phyloP scores from a whole-genome alignment of 2,113 vertebrate species.

The Scomber scombrus region DNA sequence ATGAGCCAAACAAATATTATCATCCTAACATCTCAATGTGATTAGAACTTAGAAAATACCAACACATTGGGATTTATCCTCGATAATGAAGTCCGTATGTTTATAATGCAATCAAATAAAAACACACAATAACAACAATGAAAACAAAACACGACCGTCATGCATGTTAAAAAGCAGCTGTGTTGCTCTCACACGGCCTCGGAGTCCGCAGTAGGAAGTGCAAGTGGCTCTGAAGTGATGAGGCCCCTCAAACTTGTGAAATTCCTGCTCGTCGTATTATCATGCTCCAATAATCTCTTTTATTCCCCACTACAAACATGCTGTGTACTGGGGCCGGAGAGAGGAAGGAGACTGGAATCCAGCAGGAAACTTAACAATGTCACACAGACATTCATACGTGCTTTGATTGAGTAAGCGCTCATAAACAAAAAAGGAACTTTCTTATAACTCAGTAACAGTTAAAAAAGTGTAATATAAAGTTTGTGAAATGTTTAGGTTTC shows the following conservation, averaged over 20 bases:
- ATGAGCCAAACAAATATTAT: neutral
- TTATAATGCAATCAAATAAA: too few relatives aligned
- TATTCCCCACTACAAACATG: constrained; percentile 60
- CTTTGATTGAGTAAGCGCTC: too few relatives aligned
- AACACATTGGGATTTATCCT: neutral
- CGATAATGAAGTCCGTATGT: too few relatives aligned
- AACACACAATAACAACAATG: too few relatives aligned
- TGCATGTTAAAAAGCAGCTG: neutral
- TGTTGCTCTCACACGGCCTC: neutral
- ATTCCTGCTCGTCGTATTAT: constrained; percentile 63
- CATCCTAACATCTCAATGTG: neutral
- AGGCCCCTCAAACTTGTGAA: constrained; percentile 44
- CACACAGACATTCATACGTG: neutral
- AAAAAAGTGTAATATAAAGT: too few relatives aligned
- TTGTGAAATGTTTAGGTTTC: too few relatives aligned
- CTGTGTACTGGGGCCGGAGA: constrained; percentile 41
- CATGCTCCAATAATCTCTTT: constrained; percentile 80
- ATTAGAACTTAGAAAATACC: too few relatives aligned
- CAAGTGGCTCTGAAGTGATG: neutral
- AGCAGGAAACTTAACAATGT: neutral
- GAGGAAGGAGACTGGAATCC: constrained; percentile 39
- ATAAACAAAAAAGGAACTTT: too few relatives aligned
- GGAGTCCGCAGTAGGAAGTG: neutral
- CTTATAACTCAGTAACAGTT: too few relatives aligned
- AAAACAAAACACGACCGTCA: neutral